Evolutionary conservation across 2,888 invertebrate genomes (phyloP).

Genomic region (Stenichneumon culpator): DNA sequence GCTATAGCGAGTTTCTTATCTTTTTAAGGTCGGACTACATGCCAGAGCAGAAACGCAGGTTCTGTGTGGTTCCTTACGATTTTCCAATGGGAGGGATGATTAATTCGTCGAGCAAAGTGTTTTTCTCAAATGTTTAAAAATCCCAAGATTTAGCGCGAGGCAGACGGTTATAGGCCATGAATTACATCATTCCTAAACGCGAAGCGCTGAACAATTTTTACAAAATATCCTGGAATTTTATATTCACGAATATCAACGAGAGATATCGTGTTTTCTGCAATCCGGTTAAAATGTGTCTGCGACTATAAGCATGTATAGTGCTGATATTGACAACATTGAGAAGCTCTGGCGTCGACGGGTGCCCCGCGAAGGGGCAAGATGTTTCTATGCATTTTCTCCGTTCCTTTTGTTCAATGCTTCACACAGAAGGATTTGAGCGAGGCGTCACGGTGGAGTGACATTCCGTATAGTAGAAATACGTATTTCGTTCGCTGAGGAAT

Average conservation of each 20-base stretch:
- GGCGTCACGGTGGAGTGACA: conserved; percentile 12
- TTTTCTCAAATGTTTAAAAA: not conserved
- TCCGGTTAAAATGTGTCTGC: not conserved
- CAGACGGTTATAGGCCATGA: not conserved
- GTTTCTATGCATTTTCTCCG: conserved; percentile 17
- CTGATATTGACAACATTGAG: conserved; percentile 2
- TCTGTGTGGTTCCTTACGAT: too few species aligned
- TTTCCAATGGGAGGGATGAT: too few species aligned
- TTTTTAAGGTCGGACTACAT: too few species aligned
- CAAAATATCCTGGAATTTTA: not conserved
- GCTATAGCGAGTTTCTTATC: too few species aligned
- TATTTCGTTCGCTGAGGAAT: conserved; percentile 13
- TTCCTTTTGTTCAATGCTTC: conserved; percentile 13
- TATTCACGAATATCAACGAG: not conserved
- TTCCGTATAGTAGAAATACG: conserved; percentile 16
- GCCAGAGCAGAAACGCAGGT: too few species aligned
- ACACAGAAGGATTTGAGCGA: not conserved
- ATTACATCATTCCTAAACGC: not conserved
- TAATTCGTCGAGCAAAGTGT: not conserved
- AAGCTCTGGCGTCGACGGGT: not conserved
- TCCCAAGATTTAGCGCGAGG: not conserved
- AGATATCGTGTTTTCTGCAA: not conserved
- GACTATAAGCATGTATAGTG: not conserved
- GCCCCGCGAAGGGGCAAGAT: not conserved
- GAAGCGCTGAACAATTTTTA: not conserved